These are phyloP conservation scores for Eristalis tenax DNA, from an alignment of 2,888 invertebrate species.

Conservation along the genomic window DNA sequence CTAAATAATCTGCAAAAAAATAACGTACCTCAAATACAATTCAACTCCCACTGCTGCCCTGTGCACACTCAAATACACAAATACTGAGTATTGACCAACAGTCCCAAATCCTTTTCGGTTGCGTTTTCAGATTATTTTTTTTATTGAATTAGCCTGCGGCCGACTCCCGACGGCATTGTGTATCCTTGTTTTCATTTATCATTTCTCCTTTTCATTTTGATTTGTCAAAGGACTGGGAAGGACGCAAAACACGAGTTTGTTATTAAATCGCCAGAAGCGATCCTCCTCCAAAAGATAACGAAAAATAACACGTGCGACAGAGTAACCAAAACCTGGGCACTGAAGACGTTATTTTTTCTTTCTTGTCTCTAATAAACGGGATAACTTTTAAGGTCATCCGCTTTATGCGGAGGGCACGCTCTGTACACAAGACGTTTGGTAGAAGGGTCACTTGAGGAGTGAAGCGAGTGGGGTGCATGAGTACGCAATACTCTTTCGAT, in stretches of 20 bases:
- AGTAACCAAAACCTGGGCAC: slow-evolving; percentile 32
- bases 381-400: slow-evolving; percentile 20
- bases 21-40: background rate
- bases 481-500: background rate
- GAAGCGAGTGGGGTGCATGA: background rate
- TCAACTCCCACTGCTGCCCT: background rate
- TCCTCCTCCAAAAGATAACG: background rate
- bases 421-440: background rate
- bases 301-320: slow-evolving; percentile 9
- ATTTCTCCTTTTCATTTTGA: slow-evolving; percentile 15
- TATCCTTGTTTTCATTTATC: slow-evolving; percentile 59
- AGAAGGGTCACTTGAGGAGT: background rate
- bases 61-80: background rate
- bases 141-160: slow-evolving; percentile 52
- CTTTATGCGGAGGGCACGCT: background rate
- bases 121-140: slow-evolving; percentile 12
- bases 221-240: background rate
- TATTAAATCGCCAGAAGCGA: background rate
- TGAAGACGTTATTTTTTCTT: background rate
- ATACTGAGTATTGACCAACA: background rate
- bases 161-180: slow-evolving; percentile 15
- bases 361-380: slow-evolving; percentile 14
- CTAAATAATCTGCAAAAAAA: background rate
- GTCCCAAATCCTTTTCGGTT: slow-evolving; percentile 14
- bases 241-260: background rate